Evolutionary conservation across 2,888 invertebrate genomes (phyloP).

Genomic region (Pharmacophagus antenor): DNA sequence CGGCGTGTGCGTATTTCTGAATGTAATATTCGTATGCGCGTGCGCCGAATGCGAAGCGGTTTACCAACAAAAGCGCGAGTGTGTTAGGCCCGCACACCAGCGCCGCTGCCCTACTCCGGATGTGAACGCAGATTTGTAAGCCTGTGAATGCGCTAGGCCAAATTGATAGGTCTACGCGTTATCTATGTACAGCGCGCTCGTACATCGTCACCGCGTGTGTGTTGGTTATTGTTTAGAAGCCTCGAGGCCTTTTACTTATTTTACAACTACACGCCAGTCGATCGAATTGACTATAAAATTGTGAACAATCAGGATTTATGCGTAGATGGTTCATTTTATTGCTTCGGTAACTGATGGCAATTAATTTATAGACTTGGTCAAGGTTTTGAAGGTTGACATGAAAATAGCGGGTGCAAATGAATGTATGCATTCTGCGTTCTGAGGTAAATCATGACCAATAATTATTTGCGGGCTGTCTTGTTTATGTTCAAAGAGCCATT

Average conservation of each 20-base stretch:
- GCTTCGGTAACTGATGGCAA: conserved; percentile 51
- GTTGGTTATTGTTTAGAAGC: conserved; percentile 49
- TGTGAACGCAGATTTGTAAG: conserved; percentile 72
- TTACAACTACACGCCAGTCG: conserved; percentile 58
- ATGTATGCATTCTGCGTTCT: neutral
- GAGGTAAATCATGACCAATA: neutral
- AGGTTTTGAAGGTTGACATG: conserved; percentile 49
- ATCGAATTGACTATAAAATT: conserved; percentile 69
- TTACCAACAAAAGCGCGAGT: conserved; percentile 51
- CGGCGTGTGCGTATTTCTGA: conserved; percentile 42
- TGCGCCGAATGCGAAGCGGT: conserved; percentile 45
- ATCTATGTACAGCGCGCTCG: conserved; percentile 50
- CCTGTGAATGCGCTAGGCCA: conserved; percentile 71
- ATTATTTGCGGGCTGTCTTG: conserved; percentile 5
- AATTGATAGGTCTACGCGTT: conserved; percentile 68
- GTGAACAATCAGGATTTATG: conserved; percentile 66
- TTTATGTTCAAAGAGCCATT: conserved; percentile 1
- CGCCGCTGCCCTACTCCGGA: conserved; percentile 71
- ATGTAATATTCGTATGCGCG: conserved; percentile 38
- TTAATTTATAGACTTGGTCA: conserved; percentile 65
- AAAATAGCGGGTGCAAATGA: conserved; percentile 32
- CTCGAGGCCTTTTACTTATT: conserved; percentile 66
- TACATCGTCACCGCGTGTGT: conserved; percentile 35
- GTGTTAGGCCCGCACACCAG: conserved; percentile 57
- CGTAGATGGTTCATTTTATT: conserved; percentile 58